Conservation (phyloP, 2,888 invertebrate genomes). For the Cephus pulcher region DNA sequence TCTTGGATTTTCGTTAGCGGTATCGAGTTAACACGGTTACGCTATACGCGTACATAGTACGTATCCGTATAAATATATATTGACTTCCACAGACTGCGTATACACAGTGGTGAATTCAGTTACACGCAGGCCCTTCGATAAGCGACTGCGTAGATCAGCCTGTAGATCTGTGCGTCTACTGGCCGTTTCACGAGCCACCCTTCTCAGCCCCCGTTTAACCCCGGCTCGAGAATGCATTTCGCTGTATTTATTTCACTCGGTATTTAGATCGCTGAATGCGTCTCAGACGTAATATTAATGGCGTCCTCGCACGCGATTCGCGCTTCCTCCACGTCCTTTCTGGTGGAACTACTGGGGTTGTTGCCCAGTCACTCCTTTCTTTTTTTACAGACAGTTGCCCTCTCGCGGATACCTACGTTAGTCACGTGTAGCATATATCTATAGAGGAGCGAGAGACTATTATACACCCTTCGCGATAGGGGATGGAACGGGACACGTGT, state of each 20-base stretch:
- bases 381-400: neutral
- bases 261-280: slow-evolving; percentile 5
- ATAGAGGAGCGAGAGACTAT: neutral
- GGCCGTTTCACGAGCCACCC: neutral
- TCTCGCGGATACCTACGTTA: neutral
- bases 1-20: too few relatives aligned
- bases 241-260: neutral
- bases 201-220: neutral
- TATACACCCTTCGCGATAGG: neutral
- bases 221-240: neutral
- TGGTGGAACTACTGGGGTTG: neutral
- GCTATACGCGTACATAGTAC: too few relatives aligned
- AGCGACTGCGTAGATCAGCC: neutral
- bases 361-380: neutral
- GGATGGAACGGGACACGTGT: neutral
- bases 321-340: neutral
- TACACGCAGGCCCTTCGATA: neutral
- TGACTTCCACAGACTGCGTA: neutral
- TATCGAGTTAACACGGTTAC: too few relatives aligned
- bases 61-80: neutral
- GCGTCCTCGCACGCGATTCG: slow-evolving; percentile 11
- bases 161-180: neutral
- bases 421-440: neutral
- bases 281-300: slow-evolving; percentile 9
- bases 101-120: neutral